Percentiles rank a stretch among this genome's conserved stretches.
Evolutionary conservation across 2,113 vertebrate genomes (phyloP).

Genomic region (Lophotis ruficrista): DNA sequence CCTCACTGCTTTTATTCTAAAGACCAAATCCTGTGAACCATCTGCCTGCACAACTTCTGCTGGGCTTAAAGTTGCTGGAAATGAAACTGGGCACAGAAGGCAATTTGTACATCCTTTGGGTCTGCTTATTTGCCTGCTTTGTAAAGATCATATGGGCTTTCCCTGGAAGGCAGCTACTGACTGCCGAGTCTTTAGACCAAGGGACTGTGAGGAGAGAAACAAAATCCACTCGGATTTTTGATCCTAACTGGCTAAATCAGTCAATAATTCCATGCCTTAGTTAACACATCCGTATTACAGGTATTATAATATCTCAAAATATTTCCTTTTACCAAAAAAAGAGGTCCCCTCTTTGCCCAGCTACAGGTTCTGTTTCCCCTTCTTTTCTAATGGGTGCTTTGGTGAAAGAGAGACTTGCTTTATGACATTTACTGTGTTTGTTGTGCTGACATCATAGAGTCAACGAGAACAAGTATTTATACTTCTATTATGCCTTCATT

Average conservation of each 20-base stretch:
- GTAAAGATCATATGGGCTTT: neutral
- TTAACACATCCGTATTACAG: neutral
- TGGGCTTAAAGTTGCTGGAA: neutral
- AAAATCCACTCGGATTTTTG: neutral
- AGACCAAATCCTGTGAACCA: neutral
- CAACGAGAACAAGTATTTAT: constrained; percentile 70
- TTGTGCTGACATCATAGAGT: constrained; percentile 63
- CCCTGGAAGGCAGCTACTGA: neutral
- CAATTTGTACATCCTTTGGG: neutral
- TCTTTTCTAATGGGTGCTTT: neutral
- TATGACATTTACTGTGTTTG: constrained; percentile 31
- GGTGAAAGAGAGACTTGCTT: constrained; percentile 29
- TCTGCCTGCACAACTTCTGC: neutral
- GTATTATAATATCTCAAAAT: neutral
- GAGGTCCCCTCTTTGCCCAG: neutral
- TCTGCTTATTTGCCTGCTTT: neutral
- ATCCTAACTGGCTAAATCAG: neutral
- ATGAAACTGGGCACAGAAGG: neutral
- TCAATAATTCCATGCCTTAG: neutral
- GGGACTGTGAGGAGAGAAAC: neutral
- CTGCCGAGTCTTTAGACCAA: neutral
- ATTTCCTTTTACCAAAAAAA: neutral
- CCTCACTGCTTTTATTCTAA: neutral
- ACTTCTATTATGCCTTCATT: constrained; percentile 66
- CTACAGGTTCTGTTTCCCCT: neutral